Base-by-base conservation (phyloP, 1,140 invertebrate species). In the Sminthurides bifidus region DNA sequence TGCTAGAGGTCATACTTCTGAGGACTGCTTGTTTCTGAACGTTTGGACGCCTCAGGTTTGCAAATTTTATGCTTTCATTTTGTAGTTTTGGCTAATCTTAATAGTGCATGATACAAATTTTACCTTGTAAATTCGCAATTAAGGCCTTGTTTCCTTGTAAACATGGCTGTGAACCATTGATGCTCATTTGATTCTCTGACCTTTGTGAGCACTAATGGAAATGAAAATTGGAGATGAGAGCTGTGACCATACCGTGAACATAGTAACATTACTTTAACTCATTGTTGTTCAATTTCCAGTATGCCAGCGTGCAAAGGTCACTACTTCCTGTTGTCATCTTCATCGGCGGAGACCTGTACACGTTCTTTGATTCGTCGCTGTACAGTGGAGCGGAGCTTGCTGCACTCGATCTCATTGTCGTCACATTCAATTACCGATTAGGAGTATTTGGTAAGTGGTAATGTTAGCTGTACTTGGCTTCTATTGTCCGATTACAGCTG, bases 351-450 rank as follows among this genome's bases (percentile, higher is more conserved):
- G 59, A 65, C n/a, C 29, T 65, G 15, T 65, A 61, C 44, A 62
- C 57, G 26, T 60, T 59, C 31, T 61, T 63, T 41, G 63, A 65
- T 41, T 37, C 59, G 15, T 59, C 60, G n/a, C 50, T 65, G 3
- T 61, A 56, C 50, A 58, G 38, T 41, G 63, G 63, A 40, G 63
- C 63, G 19, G 63, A 65, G 46, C 52, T 65, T 8, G 53, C 63
- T 8, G 41, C 63, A 15, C 33, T 38, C 21, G 55, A 60, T 48
- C 23, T 65, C 19, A 45, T 65, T 24, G 59, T 65, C 21, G 63
- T 65, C 48, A 62, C 63, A n/a, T 65, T 65, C 43, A 65, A 59
- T 40, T 65, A 65, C 44, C 54, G 63, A 24, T 50, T 65, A 21
- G 58, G 60, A 27, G 54, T 61, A 12, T 65, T 59, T 27, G 62